These are phyloP conservation scores for Channa striata DNA, from an alignment of 2,797 vertebrate genomes.

Conservation along the genomic window DNA sequence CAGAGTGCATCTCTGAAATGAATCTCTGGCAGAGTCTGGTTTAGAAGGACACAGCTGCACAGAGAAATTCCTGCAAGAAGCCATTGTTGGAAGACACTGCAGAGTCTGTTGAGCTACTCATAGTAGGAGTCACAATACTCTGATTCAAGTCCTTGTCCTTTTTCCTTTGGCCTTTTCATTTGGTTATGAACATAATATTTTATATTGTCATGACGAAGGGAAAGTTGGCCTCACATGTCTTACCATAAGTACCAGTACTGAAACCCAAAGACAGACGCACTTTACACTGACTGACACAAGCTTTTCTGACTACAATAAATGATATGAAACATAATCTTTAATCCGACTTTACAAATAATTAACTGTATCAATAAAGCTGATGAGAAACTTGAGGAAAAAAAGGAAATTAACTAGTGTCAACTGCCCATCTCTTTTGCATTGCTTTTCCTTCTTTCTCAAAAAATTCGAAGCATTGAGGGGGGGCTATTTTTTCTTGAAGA, in stretches of 20 bases:
- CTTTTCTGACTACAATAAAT: neutral
- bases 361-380: neutral
- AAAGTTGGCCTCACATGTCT: slow-evolving; percentile 12
- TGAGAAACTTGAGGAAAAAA: no score
- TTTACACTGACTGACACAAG: neutral
- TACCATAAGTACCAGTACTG: neutral
- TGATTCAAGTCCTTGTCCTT: slow-evolving; percentile 65
- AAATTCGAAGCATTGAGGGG: no score
- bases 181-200: slow-evolving; percentile 52
- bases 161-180: slow-evolving; percentile 41
- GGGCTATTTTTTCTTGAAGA: no score
- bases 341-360: neutral
- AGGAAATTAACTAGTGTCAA: neutral
- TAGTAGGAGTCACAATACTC: slow-evolving; percentile 75
- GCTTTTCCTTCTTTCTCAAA: neutral
- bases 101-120: slow-evolving; percentile 65
- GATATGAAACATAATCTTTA: neutral
- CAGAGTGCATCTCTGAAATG: slow-evolving; percentile 60
- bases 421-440: neutral
- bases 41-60: slow-evolving; percentile 71
- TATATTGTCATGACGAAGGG: slow-evolving; percentile 45
- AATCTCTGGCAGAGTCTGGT: slow-evolving; percentile 65
- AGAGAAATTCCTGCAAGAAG: slow-evolving; percentile 69
- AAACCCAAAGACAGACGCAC: neutral
- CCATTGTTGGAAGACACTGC: slow-evolving; percentile 80